Base-by-base conservation (phyloP, 1,140 invertebrate species). In the Potamilus streckersoni region DNA sequence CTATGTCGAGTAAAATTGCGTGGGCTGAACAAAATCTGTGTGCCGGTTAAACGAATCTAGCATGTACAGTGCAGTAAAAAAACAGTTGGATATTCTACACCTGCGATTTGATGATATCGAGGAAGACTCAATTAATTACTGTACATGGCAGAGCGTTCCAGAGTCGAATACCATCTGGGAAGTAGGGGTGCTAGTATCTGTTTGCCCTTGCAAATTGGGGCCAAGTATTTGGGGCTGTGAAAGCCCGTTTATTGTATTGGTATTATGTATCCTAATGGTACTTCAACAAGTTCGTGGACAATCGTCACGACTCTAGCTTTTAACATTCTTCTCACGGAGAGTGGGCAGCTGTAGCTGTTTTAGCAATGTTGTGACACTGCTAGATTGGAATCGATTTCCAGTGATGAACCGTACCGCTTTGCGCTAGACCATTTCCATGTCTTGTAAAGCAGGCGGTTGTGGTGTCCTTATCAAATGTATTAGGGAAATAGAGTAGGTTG, bases 281-380 rank as follows among this genome's bases (percentile, higher is more conserved):
- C 55, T 4, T 73, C 71, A 58, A 71, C 70, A 57, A 73, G 71
- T 23, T n/a, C 11, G 20, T 66, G 57, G 4, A 56, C 62, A 15
- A 73, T 73, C 4, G 59, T 73, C 12, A 64, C 59, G 15, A 73
- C 62, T 27, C 66, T 73, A 58, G 71, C 57, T 58, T 66, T 63
- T 16, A 63, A 63, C 64, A 67, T 64, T 58, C 17, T 56, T 55
- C 59, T 73, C 62, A n/a, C 66, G 64, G 11, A 73, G 63, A 16
- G 71, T 66, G 12, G 61, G 64, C 62, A 62, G 65, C 56, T 66
- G 16, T 31, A 72, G 64, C 27, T 20, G 64, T 20, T 27, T 2
- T 58, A 58, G 27, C 27, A 31, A 31, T 2, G 27, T 4, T 31
- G 27, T 31, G 4, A 31, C 27, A 31, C 27, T 3, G 27, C 27